Evolutionary conservation across 2,797 vertebrate genomes (phyloP), one percentile per base, ranked within the genome.

Genomic region (Phoeniculus purpureus): DNA sequence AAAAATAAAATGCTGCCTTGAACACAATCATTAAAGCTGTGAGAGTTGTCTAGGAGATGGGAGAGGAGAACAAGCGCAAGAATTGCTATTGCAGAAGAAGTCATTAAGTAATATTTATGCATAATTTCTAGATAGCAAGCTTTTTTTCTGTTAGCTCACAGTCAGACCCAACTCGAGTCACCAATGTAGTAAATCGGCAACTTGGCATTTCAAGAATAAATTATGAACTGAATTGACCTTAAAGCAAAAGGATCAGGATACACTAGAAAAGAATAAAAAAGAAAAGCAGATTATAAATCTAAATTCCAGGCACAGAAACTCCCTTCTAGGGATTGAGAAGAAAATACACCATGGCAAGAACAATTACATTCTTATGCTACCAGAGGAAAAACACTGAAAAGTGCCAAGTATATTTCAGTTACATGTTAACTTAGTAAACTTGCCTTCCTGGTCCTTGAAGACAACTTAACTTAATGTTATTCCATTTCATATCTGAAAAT

Each of bases 291-390:
- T 92, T 94, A 87, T 92, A 95, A 93, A 96, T 95, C 88, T 86
- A 87, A 95, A 83, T 86, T 96, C 94, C 91, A 94, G 92, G 68
- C 87, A 93, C 17, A 77, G 90, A 92, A 96, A 95, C 86, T 96
- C 79, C 89, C 91, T 95, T 89, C 47, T 73, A 96, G 40, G 81
- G 74, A 90, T 17, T 91, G 86, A 77, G 87, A 65, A 92, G 97
- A 60, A 72, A 94, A 82, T 59, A 94, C 58, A 90, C 51, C 18
- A 54, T 45, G 50, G 32, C 48, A 93, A 93, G 68, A 95, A 96
- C 68, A 96, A 95, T 93, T 81, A 93, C 86, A 96, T 96, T 97
- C 90, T 87, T 87, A 17, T 7, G 55, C 71, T 90, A 75, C 64
- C 23, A 94, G 45, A 93, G 84, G 56, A 62, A 70, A 80, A 60